phyloP scores from a whole-genome alignment of 2,113 vertebrate genomes.

The Neopipo cinnamomea region DNA sequence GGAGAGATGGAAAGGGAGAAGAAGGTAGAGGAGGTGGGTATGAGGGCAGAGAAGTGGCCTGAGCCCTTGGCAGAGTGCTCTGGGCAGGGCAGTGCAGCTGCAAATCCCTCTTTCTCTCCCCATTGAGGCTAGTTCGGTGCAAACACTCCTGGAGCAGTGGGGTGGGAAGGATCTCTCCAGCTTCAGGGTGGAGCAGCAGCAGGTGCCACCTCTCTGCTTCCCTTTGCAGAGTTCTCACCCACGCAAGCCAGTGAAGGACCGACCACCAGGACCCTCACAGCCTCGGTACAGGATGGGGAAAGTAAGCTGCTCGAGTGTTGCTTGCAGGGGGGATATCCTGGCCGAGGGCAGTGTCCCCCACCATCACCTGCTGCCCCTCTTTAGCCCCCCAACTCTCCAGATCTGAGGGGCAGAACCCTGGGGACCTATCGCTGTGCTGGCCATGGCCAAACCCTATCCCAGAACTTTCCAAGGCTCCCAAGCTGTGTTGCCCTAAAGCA shows the following conservation, averaged over 20 bases:
- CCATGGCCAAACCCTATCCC: neutral
- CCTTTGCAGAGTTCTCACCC: slow-evolving; percentile 73
- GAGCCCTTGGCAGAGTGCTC: neutral
- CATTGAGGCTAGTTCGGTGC: neutral
- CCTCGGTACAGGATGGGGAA: slow-evolving; percentile 58
- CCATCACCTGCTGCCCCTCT: neutral
- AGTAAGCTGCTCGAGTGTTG: slow-evolving; percentile 39
- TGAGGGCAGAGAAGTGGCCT: neutral
- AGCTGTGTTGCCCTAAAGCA: neutral
- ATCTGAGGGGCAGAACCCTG: neutral
- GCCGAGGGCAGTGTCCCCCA: neutral
- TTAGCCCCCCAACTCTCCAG: neutral
- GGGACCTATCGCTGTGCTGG: accelerated
- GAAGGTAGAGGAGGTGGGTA: neutral
- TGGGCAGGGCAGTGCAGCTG: neutral
- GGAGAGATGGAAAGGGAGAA: neutral
- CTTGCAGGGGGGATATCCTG: no score
- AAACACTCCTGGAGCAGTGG: neutral
- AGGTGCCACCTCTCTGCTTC: neutral
- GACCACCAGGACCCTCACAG: slow-evolving; percentile 49
- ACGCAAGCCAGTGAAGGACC: slow-evolving; percentile 56
- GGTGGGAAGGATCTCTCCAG: neutral
- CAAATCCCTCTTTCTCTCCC: neutral
- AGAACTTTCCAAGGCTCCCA: neutral
- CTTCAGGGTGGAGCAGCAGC: neutral